These are phyloP conservation scores for Drosophila melanosoma DNA, from an alignment of 2,888 invertebrate species.

Conservation along the genomic window DNA sequence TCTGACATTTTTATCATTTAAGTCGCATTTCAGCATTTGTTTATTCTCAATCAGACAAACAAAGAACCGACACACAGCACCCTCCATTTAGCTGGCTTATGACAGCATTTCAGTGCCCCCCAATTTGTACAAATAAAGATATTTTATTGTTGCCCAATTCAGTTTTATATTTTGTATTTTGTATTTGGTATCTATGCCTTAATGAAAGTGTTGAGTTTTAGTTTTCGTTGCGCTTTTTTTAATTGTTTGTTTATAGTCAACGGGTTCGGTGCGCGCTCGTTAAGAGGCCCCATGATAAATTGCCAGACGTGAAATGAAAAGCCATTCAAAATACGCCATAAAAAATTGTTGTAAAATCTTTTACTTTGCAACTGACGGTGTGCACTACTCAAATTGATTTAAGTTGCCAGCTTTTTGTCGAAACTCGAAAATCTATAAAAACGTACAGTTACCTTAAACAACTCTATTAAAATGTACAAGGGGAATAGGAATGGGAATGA, in stretches of 20 bases:
- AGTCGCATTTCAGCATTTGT: slow-evolving; percentile 72
- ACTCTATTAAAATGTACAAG: slow-evolving; percentile 62
- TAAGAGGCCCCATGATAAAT: slow-evolving; percentile 74
- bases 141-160: slow-evolving; percentile 77
- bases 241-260: slow-evolving; percentile 80
- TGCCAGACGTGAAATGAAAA: slow-evolving; percentile 62
- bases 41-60: slow-evolving; percentile 52
- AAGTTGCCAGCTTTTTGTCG: slow-evolving; percentile 61
- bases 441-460: slow-evolving; percentile 69
- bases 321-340: slow-evolving; percentile 70
- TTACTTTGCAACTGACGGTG: not conserved
- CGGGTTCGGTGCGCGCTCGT: slow-evolving; percentile 58
- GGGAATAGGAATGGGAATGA: not conserved
- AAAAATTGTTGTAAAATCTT: slow-evolving; percentile 59
- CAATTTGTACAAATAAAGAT: slow-evolving; percentile 45
- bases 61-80: slow-evolving; percentile 35
- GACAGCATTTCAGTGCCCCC: slow-evolving; percentile 56
- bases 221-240: slow-evolving; percentile 73
- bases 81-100: slow-evolving; percentile 41
- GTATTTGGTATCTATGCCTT: slow-evolving; percentile 44
- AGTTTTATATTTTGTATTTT: slow-evolving; percentile 31
- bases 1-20: slow-evolving; percentile 77
- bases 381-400: slow-evolving; percentile 70
- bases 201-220: slow-evolving; percentile 80
- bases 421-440: slow-evolving; percentile 71